Evolutionary conservation across 2,888 invertebrate genomes (phyloP).

Genomic region (Drosophila subquinaria): DNA sequence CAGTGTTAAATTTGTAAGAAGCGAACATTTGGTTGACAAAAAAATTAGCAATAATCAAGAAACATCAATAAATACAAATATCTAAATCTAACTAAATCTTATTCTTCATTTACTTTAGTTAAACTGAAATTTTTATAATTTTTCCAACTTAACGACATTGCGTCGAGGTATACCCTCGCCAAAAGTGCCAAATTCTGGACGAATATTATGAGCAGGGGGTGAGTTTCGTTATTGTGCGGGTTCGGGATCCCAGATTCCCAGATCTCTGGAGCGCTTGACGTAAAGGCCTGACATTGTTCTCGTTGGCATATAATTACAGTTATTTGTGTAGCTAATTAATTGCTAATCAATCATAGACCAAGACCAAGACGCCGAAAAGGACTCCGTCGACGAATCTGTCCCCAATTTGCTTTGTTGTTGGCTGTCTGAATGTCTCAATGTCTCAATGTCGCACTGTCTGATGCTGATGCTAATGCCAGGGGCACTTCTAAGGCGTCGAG

Average conservation of each 20-base stretch:
- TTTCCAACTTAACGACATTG: background rate
- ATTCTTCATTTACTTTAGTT: too few relatives aligned
- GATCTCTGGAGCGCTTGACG: slow-evolving; percentile 56
- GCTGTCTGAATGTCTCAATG: slow-evolving; percentile 75
- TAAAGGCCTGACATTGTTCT: slow-evolving; percentile 66
- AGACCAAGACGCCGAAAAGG: slow-evolving; percentile 49
- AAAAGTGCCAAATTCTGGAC: slow-evolving; percentile 27
- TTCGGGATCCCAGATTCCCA: slow-evolving; percentile 7
- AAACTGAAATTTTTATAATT: too few relatives aligned
- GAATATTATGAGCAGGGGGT: slow-evolving; percentile 8
- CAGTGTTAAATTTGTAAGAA: too few relatives aligned
- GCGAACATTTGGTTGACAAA: too few relatives aligned
- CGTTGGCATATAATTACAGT: slow-evolving; percentile 81
- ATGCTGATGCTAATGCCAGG: slow-evolving; percentile 33
- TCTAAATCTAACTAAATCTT: too few relatives aligned
- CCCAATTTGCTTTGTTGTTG: slow-evolving; percentile 43
- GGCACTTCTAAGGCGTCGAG: slow-evolving; percentile 75
- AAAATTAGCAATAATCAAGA: too few relatives aligned
- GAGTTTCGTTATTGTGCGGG: slow-evolving; percentile 5
- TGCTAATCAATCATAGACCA: slow-evolving; percentile 84
- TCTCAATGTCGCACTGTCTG: slow-evolving; percentile 33
- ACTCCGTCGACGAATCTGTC: slow-evolving; percentile 27
- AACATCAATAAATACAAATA: too few relatives aligned
- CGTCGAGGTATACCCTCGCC: slow-evolving; percentile 28
- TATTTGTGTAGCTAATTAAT: slow-evolving; percentile 85